Evolutionary conservation across 2,888 invertebrate species (phyloP).

Genomic region (Odontocolon sp.): DNA sequence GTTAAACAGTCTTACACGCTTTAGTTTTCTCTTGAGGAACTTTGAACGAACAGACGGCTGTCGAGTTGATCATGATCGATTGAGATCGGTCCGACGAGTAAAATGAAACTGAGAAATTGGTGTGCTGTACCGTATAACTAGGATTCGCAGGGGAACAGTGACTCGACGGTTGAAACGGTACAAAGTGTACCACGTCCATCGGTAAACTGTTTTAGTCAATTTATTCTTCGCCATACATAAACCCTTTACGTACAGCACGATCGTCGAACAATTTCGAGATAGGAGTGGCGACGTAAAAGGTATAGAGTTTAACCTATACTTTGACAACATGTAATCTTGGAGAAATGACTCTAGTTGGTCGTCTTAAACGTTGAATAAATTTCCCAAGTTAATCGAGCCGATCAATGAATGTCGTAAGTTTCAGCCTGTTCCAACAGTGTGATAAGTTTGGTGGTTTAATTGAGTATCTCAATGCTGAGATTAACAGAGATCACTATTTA

Average conservation of each 20-base stretch:
- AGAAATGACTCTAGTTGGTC: background rate
- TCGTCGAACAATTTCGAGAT: too few species aligned
- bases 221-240: background rate
- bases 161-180: slow-evolving; percentile 1
- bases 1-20: too few species aligned
- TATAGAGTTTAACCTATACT: too few species aligned
- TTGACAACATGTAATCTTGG: background rate
- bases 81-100: slow-evolving; percentile 32
- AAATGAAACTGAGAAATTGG: slow-evolving; percentile 45
- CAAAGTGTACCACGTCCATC: background rate
- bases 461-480: slow-evolving; percentile 38
- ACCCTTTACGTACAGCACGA: background rate
- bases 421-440: background rate
- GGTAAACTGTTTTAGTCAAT: background rate
- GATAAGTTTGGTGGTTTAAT: slow-evolving; percentile 43
- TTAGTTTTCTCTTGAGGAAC: too few species aligned
- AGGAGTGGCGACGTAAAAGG: too few species aligned
- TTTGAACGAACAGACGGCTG: too few species aligned
- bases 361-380: background rate
- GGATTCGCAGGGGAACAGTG: background rate
- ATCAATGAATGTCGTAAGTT: slow-evolving; percentile 24
- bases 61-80: slow-evolving; percentile 52
- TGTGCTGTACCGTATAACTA: slow-evolving; percentile 1
- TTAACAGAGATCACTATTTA: slow-evolving; percentile 32
- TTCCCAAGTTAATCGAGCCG: background rate